A percentile compares a stretch with the other conserved stretches of the same genome.
phyloP scores from a whole-genome alignment of 1,140 invertebrate genomes.

The Drosophila bipectinata region DNA sequence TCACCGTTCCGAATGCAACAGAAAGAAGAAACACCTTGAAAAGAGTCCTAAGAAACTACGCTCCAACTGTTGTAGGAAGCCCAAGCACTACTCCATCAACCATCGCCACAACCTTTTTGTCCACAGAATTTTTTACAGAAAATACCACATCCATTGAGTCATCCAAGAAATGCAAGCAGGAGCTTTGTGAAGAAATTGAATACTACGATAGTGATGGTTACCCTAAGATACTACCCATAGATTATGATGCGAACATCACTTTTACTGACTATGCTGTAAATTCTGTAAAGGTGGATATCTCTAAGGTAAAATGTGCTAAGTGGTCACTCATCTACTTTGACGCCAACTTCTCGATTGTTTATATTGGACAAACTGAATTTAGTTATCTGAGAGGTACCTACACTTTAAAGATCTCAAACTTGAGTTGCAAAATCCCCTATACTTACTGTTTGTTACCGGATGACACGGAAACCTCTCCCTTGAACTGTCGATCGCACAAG shows the following conservation, averaged over 20 bases:
- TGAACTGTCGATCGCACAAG: conserved; percentile 46
- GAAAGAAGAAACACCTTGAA: background rate
- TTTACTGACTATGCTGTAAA: background rate
- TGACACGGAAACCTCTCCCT: conserved; percentile 6
- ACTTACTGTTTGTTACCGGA: conserved; percentile 41
- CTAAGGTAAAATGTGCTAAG: background rate
- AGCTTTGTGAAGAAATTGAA: background rate
- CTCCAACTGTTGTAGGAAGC: background rate
- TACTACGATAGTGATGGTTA: background rate
- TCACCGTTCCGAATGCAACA: background rate
- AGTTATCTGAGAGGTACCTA: background rate
- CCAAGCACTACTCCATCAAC: background rate
- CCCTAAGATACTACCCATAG: background rate
- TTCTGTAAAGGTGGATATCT: conserved; percentile 10
- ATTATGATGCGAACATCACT: conserved; percentile 13
- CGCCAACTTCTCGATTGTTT: background rate
- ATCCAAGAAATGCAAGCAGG: background rate
- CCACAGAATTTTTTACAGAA: background rate
- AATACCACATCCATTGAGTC: background rate
- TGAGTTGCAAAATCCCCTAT: conserved; percentile 32
- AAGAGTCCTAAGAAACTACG: background rate
- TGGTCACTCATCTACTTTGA: conserved; percentile 41
- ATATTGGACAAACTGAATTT: background rate
- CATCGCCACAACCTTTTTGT: background rate
- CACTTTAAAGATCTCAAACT: background rate